Percentiles rank a stretch among this genome's conserved stretches.
These are phyloP conservation scores for Chaetodon auriga DNA, from an alignment of 2,113 vertebrate species.

Conservation along the genomic window DNA sequence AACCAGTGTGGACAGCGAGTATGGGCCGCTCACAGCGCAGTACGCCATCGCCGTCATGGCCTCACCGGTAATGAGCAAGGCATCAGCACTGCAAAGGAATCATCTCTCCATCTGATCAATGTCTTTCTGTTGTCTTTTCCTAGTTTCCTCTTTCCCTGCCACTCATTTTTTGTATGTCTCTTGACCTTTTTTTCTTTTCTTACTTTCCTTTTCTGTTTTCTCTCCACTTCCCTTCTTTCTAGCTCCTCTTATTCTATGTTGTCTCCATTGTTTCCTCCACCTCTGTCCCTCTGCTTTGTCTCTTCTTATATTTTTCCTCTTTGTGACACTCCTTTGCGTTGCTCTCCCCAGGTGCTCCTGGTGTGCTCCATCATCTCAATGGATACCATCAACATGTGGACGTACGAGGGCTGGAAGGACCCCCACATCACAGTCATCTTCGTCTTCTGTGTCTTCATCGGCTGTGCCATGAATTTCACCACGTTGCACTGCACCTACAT, in stretches of 20 bases:
- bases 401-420: slow-evolving; percentile 93
- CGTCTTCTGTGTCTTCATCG: slow-evolving; percentile 89
- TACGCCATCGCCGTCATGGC: slow-evolving; percentile 94
- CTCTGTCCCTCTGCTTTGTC: background rate
- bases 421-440: slow-evolving; percentile 91
- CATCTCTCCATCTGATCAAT: no score
- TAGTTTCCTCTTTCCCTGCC: background rate
- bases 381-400: slow-evolving; percentile 93
- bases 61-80: slow-evolving; percentile 81
- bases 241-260: background rate
- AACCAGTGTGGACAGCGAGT: slow-evolving; percentile 90
- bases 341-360: slow-evolving; percentile 87
- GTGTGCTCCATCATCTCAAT: slow-evolving; percentile 91
- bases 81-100: no score
- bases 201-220: background rate
- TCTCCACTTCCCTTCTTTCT: background rate
- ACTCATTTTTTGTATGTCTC: background rate
- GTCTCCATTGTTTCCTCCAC: background rate
- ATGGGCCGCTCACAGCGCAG: slow-evolving; percentile 96
- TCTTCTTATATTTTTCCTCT: background rate
- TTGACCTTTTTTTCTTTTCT: no score
- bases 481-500: slow-evolving; percentile 98
- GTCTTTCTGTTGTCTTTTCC: background rate
- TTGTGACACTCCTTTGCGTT: background rate
- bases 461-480: slow-evolving; percentile 99